Conservation (phyloP, 2,797 vertebrate species). For the Clarias laeviceps region DNA sequence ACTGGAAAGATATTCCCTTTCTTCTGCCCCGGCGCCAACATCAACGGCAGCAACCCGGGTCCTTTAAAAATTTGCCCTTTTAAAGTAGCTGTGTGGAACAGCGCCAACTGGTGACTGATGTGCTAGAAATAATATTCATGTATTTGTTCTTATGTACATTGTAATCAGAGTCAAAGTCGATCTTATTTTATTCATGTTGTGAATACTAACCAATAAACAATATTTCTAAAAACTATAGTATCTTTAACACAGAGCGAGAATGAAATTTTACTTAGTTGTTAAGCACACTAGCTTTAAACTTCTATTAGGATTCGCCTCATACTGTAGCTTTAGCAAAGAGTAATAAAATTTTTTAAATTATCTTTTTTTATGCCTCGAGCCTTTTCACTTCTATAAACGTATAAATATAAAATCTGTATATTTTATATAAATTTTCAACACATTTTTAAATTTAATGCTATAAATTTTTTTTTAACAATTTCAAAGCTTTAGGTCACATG, state of each 20-base stretch:
- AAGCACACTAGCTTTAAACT: neutral
- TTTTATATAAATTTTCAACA: too few species aligned
- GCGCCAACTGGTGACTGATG: conserved; percentile 61
- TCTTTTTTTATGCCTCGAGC: neutral
- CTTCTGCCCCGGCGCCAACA: conserved; percentile 81
- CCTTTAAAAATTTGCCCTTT: conserved; percentile 76
- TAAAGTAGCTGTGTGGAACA: conserved; percentile 80
- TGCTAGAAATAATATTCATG: neutral
- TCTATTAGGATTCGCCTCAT: neutral
- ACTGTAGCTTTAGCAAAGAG: neutral
- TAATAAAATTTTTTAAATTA: neutral
- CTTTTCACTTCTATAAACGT: too few species aligned
- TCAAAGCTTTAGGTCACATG: neutral
- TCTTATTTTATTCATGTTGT: neutral
- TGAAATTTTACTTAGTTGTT: neutral
- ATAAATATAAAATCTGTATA: neutral
- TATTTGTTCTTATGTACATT: neutral
- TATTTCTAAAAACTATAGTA: neutral
- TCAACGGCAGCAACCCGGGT: conserved; percentile 75
- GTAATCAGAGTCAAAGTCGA: neutral
- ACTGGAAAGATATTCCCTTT: conserved; percentile 78
- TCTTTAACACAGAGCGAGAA: neutral
- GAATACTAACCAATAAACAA: neutral
- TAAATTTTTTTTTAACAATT: too few species aligned
- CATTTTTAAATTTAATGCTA: too few species aligned